Percentiles rank a stretch among this genome's conserved stretches.
These are phyloP conservation scores for Drosophila subobscura DNA, from an alignment of 1,140 invertebrate genomes.

Conservation along the genomic window DNA sequence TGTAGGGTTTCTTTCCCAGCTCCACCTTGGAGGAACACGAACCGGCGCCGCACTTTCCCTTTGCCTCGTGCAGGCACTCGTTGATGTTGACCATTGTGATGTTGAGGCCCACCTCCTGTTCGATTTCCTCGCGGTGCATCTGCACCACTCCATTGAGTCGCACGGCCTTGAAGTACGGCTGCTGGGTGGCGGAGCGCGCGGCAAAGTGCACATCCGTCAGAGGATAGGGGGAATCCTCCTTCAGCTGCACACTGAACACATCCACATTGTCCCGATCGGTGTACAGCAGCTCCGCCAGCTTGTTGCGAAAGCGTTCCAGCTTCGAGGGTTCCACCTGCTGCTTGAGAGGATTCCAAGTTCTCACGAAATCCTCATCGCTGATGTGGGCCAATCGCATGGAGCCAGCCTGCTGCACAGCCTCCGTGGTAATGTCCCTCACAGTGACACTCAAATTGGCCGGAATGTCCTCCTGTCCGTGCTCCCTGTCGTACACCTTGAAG, in stretches of 20 bases:
- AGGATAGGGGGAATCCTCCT: slow-evolving; percentile 84
- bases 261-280: slow-evolving; percentile 87
- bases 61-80: slow-evolving; percentile 85
- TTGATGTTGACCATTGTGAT: slow-evolving; percentile 90
- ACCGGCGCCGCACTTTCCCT: slow-evolving; percentile 85
- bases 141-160: slow-evolving; percentile 87
- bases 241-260: slow-evolving; percentile 87
- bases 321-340: slow-evolving; percentile 84
- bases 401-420: slow-evolving; percentile 88
- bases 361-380: slow-evolving; percentile 88
- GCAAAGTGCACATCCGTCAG: slow-evolving; percentile 88
- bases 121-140: slow-evolving; percentile 87
- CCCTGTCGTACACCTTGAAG: slow-evolving; percentile 87
- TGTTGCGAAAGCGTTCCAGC: slow-evolving; percentile 86
- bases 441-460: slow-evolving; percentile 86
- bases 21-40: slow-evolving; percentile 87
- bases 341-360: slow-evolving; percentile 85
- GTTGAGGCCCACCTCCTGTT: slow-evolving; percentile 86
- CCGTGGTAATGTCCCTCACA: slow-evolving; percentile 87
- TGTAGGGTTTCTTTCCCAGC: slow-evolving; percentile 87
- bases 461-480: slow-evolving; percentile 85
- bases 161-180: slow-evolving; percentile 88
- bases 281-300: slow-evolving; percentile 85
- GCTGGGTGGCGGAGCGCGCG: slow-evolving; percentile 86
- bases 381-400: slow-evolving; percentile 87